A percentile compares a stretch with the other conserved stretches of the same genome.
Evolutionary conservation across 2,888 invertebrate species (phyloP).

Genomic region (Peribatodes rhomboidaria): DNA sequence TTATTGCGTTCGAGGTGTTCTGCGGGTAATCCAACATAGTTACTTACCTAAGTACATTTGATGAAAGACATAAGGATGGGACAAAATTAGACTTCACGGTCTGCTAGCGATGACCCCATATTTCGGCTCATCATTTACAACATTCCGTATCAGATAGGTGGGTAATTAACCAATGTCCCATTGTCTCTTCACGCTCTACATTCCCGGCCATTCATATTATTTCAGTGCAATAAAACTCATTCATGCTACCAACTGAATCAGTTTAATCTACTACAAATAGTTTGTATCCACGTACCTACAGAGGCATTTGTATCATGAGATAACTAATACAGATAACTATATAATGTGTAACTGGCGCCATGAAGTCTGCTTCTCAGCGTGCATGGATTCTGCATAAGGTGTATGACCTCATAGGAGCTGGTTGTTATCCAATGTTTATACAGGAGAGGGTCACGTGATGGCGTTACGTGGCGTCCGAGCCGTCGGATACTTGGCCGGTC

Average conservation of each 20-base stretch:
- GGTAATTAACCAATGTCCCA: slow-evolving; percentile 62
- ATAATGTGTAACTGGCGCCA: slow-evolving; percentile 68
- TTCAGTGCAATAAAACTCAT: slow-evolving; percentile 64
- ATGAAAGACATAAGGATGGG: background rate
- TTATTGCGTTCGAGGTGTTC: too few species aligned
- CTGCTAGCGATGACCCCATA: slow-evolving; percentile 35
- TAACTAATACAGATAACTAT: slow-evolving; percentile 72
- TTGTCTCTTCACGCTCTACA: slow-evolving; percentile 80
- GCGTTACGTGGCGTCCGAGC: slow-evolving; percentile 62
- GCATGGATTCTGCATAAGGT: slow-evolving; percentile 69
- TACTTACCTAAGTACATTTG: background rate
- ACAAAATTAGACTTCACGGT: slow-evolving; percentile 25
- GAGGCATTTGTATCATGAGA: slow-evolving; percentile 49
- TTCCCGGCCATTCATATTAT: slow-evolving; percentile 65
- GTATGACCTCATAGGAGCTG: slow-evolving; percentile 71
- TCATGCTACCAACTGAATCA: slow-evolving; percentile 52
- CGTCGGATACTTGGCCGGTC: slow-evolving; percentile 69
- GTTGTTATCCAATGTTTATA: slow-evolving; percentile 77
- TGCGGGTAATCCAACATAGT: too few species aligned
- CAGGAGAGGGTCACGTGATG: slow-evolving; percentile 69
- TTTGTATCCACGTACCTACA: slow-evolving; percentile 19
- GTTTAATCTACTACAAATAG: slow-evolving; percentile 64
- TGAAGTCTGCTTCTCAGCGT: slow-evolving; percentile 66
- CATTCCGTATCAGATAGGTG: slow-evolving; percentile 52
- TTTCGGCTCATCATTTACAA: slow-evolving; percentile 51